Evolutionary conservation across 1,140 invertebrate genomes (phyloP), one percentile per base, ranked within the genome.

Genomic region (Drosophila aff.): DNA sequence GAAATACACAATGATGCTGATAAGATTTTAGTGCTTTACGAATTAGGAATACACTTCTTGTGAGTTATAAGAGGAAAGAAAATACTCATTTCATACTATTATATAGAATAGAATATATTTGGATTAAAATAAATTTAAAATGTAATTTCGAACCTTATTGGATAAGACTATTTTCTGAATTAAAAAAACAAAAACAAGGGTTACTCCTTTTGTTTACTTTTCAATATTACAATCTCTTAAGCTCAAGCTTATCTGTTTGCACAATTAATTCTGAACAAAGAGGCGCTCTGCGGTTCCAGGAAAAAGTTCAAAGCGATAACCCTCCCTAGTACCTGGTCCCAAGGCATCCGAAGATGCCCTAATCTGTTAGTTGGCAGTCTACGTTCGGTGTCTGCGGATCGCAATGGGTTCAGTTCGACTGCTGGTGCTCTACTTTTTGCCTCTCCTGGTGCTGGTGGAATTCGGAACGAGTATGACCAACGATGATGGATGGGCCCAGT

Each of bases 401-500:
- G 47, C 38, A 26, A 69, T 69, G 66, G 6, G 8, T 31, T 44
- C 31, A 3, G 16, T 43, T 36, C 38, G 38, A 13, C n/a, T 16
- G n/a, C 3, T 41, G 7, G 13, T 43, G 6, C 5, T 21, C 1
- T 31, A 4, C 11, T 7, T 41, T 3, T 8, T 68, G 1, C 15
- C 16, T 16, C 16, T 67, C 0, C 31, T 44, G 23, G 15, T 47
- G 28, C 6, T 69, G 1, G 10, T 68, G 23, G 28, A n/a, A 0
- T 8, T 52, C 1, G 67, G 4, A 18, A 10, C 7, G 4, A 10
- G 28, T 21, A 4, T 0, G 1, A 40, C 6, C 13, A 28, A 21
- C 15, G 23, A 28, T 16, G 21, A 6, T 18, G 66, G 67, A 4
- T 69, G 67, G 67, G 4, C 13, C 2, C 6, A 52, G 47, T 69